Conservation (phyloP, 1,140 invertebrate species). For the Melanaphis sacchari region DNA sequence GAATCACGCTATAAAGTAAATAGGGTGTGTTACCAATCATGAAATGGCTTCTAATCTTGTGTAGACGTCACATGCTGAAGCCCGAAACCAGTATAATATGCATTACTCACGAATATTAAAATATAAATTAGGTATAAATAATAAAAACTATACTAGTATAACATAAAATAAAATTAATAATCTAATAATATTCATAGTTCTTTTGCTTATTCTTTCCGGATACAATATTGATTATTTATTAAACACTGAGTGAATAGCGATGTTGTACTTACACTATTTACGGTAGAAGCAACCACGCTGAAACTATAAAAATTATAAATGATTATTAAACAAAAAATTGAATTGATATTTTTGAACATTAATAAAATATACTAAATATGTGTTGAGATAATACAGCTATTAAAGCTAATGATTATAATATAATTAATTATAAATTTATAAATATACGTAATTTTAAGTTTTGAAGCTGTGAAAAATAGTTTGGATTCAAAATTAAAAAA, state of each 20-base stretch:
- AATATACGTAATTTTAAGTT: neutral
- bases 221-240: neutral
- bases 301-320: neutral
- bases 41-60: slow-evolving; percentile 54
- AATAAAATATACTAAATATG: neutral
- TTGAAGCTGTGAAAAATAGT: neutral
- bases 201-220: neutral
- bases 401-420: neutral
- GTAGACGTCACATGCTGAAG: neutral
- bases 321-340: neutral
- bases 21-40: slow-evolving; percentile 50
- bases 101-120: slow-evolving; percentile 37
- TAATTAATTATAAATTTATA: neutral
- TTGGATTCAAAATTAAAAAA: neutral
- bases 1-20: slow-evolving; percentile 51
- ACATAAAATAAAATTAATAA: neutral
- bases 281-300: neutral
- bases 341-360: neutral
- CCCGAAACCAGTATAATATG: neutral
- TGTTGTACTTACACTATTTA: neutral
- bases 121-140: neutral
- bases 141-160: neutral
- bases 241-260: neutral
- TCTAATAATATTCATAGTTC: neutral
- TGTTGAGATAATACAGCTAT: neutral